Conservation (phyloP, 2,888 invertebrate genomes). For the Willowsia nigromaculata region DNA sequence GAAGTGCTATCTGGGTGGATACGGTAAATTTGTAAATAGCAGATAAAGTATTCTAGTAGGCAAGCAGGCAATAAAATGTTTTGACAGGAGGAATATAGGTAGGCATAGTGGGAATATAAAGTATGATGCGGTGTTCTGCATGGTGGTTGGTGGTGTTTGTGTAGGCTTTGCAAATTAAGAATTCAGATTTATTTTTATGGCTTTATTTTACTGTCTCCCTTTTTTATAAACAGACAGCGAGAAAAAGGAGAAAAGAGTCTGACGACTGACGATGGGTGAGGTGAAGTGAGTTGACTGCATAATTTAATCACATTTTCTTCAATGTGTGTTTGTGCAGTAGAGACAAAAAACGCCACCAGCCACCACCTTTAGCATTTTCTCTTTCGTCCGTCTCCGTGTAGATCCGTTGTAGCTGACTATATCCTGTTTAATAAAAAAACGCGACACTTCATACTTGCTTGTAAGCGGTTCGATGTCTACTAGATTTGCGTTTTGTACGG, state of each 20-base stretch:
- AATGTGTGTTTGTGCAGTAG: constrained; percentile 40
- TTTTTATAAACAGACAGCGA: constrained; percentile 44
- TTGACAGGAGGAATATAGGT: constrained; percentile 38
- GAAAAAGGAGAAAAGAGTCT: not conserved
- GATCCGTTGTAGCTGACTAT: not conserved
- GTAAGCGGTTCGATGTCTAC: not conserved
- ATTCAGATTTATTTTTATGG: constrained; percentile 71
- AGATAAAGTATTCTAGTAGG: constrained; percentile 43
- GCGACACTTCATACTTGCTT: constrained; percentile 22
- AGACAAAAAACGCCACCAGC: constrained; percentile 57
- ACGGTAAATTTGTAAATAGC: constrained; percentile 51
- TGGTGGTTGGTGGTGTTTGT: constrained; percentile 39
- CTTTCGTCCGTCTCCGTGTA: not conserved
- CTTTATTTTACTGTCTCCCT: constrained; percentile 65
- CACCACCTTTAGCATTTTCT: constrained; percentile 58
- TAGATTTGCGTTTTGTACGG: constrained; percentile 25
- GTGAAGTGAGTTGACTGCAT: constrained; percentile 59
- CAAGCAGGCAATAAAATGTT: constrained; percentile 45
- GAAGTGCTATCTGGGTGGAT: constrained; percentile 41
- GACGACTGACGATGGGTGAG: constrained; percentile 54
- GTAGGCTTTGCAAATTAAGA: constrained; percentile 67
- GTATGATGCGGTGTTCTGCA: constrained; percentile 17
- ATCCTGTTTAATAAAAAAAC: constrained; percentile 46
- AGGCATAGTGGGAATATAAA: constrained; percentile 41
- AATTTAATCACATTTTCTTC: constrained; percentile 60